These are phyloP conservation scores for Gambusia yucatana DNA, from an alignment of 2,797 vertebrate species.

Conservation along the genomic window DNA sequence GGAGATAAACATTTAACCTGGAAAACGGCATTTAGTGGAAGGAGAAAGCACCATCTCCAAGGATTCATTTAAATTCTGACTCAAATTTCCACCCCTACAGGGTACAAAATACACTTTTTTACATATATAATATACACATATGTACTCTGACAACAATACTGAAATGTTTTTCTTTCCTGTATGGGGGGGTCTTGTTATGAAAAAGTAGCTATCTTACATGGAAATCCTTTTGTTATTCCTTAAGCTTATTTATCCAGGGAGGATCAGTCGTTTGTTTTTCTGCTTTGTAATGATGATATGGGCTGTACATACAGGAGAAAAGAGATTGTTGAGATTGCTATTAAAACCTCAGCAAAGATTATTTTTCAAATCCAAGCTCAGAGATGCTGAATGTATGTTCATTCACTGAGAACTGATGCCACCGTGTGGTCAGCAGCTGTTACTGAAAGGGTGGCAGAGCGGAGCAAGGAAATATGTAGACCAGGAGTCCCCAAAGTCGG, in stretches of 20 bases:
- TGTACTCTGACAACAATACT: conserved; percentile 6
- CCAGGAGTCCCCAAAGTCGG: no score
- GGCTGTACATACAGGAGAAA: conserved; percentile 33
- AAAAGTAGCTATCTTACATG: conserved; percentile 39
- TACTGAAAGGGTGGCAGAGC: conserved; percentile 1
- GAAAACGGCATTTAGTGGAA: conserved; percentile 24
- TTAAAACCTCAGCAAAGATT: conserved; percentile 58
- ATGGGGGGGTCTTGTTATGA: conserved; percentile 10
- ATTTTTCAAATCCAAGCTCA: conserved; percentile 41
- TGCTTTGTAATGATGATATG: conserved; percentile 40
- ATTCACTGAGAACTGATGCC: conserved; percentile 46
- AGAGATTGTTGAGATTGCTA: conserved; percentile 58
- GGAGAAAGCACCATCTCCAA: conserved; percentile 12
- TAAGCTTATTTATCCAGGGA: background rate
- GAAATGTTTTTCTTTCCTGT: background rate
- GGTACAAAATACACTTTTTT: background rate
- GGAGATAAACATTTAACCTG: conserved; percentile 60
- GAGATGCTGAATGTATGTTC: conserved; percentile 1
- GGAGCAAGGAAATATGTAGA: background rate
- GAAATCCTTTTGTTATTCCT: conserved; percentile 48
- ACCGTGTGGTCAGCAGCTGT: conserved; percentile 53
- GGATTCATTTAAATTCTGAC: conserved; percentile 18
- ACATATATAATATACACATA: conserved; percentile 6
- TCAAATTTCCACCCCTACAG: background rate
- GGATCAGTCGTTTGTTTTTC: conserved; percentile 8